Conservation (phyloP, 2,113 vertebrate species). For the Potamarius usumacintae region DNA sequence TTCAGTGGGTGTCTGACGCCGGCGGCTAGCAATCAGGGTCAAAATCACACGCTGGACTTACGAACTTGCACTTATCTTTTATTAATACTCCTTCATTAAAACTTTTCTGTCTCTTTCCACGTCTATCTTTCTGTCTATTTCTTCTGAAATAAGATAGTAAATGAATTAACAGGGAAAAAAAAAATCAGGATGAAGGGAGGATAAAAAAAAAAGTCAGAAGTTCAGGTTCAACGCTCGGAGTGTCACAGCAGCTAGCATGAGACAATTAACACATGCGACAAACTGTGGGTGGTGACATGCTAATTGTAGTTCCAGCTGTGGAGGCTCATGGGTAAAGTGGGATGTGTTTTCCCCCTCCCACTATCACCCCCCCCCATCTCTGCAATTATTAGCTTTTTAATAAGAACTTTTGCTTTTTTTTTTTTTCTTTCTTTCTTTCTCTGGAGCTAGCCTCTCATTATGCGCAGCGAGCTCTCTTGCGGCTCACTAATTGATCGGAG, state of each 20-base stretch:
- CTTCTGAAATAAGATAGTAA: slow-evolving; percentile 23
- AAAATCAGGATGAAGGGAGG: background rate
- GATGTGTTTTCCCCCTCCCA: background rate
- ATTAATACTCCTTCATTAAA: slow-evolving; percentile 43
- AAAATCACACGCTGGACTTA: background rate
- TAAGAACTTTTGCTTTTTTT: background rate
- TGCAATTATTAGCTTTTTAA: slow-evolving; percentile 42
- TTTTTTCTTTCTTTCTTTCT: background rate
- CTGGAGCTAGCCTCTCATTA: slow-evolving; percentile 17
- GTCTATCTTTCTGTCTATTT: background rate
- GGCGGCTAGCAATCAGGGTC: slow-evolving; percentile 27
- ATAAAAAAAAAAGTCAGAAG: slow-evolving; percentile 40
- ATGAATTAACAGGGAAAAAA: slow-evolving; percentile 46
- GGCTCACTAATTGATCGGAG: slow-evolving; percentile 44
- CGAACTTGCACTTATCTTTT: slow-evolving; percentile 30
- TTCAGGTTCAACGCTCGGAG: slow-evolving; percentile 45
- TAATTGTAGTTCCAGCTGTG: slow-evolving; percentile 56
- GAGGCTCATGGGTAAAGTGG: slow-evolving; percentile 41
- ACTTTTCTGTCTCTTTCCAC: slow-evolving; percentile 5
- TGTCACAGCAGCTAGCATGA: slow-evolving; percentile 35
- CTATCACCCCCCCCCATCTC: background rate
- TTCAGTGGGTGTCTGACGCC: slow-evolving; percentile 29
- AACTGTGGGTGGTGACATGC: slow-evolving; percentile 41
- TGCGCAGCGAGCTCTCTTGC: slow-evolving; percentile 7
- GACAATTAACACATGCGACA: slow-evolving; percentile 46